phyloP scores from a whole-genome alignment of 2,113 vertebrate species.

The Hippocampus barbouri region DNA sequence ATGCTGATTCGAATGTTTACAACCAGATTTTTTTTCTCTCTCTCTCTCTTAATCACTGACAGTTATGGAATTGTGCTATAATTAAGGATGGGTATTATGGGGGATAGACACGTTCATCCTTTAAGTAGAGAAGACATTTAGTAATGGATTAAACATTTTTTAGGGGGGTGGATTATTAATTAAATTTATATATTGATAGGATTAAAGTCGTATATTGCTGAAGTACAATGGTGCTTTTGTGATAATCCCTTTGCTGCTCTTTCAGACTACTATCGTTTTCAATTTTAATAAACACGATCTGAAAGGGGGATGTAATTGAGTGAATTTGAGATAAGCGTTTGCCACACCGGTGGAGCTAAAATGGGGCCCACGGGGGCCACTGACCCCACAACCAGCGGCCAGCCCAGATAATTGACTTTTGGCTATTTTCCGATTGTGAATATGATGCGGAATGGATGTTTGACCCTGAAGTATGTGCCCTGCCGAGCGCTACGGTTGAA shows the following conservation, averaged over 20 bases:
- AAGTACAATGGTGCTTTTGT: constrained; percentile 14
- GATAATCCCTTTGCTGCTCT: constrained; percentile 36
- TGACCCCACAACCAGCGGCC: no score
- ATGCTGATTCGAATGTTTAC: constrained; percentile 14
- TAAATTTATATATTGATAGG: constrained; percentile 32
- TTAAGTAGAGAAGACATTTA: constrained; percentile 31
- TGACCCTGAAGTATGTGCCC: background rate
- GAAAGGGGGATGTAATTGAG: background rate
- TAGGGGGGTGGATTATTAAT: constrained; percentile 20
- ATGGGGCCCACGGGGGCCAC: no score
- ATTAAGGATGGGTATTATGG: constrained; percentile 33
- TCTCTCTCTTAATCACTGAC: constrained; percentile 3
- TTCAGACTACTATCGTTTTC: background rate
- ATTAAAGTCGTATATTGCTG: constrained; percentile 38
- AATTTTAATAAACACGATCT: background rate
- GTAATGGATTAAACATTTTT: constrained; percentile 47
- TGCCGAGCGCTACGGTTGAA: background rate
- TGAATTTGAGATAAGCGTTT: background rate
- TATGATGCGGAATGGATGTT: no score
- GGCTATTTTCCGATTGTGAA: no score
- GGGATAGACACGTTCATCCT: constrained; percentile 4
- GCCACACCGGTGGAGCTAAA: no score
- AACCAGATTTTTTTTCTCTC: constrained; percentile 5
- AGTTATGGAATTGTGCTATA: constrained; percentile 10
- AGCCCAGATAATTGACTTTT: no score